Evolutionary conservation across 2,888 invertebrate species (phyloP).

Genomic region (Andrena praecox): DNA sequence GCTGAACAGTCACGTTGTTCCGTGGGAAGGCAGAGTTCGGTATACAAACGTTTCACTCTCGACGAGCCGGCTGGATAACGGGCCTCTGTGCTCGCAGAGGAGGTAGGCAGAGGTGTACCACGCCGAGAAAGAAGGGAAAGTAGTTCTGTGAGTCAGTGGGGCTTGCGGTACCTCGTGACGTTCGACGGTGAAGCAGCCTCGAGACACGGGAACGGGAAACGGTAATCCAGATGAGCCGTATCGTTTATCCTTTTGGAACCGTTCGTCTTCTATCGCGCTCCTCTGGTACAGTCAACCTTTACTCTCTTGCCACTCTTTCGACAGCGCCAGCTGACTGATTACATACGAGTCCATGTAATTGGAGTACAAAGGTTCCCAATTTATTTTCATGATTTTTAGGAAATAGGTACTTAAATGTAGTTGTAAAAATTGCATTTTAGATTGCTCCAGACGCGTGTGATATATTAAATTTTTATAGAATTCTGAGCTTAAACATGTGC

Average conservation of each 20-base stretch:
- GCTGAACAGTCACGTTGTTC: conserved; percentile 51
- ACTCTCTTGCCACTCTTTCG: no score
- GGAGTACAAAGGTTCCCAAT: neutral
- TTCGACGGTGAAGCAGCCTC: conserved; percentile 65
- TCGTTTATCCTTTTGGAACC: conserved; percentile 43
- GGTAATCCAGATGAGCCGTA: conserved; percentile 63
- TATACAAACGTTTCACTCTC: conserved; percentile 78
- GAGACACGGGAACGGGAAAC: conserved; percentile 53
- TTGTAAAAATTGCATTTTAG: no score
- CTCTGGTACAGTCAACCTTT: neutral
- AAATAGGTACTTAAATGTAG: no score
- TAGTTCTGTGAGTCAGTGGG: conserved; percentile 84
- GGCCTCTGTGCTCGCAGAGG: conserved; percentile 70
- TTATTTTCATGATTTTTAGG: neutral
- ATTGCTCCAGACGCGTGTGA: no score
- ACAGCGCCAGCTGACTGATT: neutral
- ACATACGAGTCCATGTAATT: no score
- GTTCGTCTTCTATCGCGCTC: conserved; percentile 16
- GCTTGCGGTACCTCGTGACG: conserved; percentile 79
- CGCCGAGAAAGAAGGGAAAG: conserved; percentile 83
- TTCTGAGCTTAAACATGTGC: no score
- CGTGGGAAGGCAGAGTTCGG: conserved; percentile 68
- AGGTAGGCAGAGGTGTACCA: conserved; percentile 49
- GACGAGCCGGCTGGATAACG: conserved; percentile 79
- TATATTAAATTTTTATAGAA: no score